These are phyloP conservation scores for Acromyrmex heyeri DNA, from an alignment of 1,140 invertebrate species.

Conservation along the genomic window DNA sequence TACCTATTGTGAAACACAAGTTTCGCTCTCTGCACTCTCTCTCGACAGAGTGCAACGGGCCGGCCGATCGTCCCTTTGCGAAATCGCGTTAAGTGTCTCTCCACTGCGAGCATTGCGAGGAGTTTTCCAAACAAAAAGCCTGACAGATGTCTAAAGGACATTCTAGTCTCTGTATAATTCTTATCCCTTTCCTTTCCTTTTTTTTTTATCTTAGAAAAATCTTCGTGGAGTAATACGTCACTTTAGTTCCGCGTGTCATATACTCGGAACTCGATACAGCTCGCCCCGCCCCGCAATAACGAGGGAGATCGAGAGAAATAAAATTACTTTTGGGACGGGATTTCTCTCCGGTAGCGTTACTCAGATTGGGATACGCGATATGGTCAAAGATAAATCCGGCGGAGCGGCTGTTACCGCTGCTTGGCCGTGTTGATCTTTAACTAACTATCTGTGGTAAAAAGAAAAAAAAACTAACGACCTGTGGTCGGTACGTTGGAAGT, in stretches of 20 bases:
- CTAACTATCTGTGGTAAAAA: too few relatives aligned
- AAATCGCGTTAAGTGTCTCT: constrained; percentile 20
- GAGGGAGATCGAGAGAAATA: constrained; percentile 32
- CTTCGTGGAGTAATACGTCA: not conserved
- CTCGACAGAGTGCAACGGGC: constrained; percentile 40
- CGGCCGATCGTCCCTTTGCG: constrained; percentile 50
- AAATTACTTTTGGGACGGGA: constrained; percentile 22
- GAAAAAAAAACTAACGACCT: constrained; percentile 8
- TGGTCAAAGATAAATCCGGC: constrained; percentile 14
- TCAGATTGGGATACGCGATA: constrained; percentile 15
- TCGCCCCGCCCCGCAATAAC: not conserved
- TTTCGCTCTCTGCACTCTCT: constrained; percentile 20
- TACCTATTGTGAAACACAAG: constrained; percentile 52
- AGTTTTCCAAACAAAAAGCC: not conserved
- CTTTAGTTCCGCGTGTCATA: not conserved
- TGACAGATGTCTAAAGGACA: constrained; percentile 2
- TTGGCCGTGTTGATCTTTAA: too few relatives aligned
- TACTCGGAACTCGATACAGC: constrained; percentile 22
- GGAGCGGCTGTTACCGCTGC: constrained; percentile 1
- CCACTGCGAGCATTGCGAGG: constrained; percentile 44
- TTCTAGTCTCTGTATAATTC: not conserved
- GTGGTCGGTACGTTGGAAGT: not conserved
- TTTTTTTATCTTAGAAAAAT: not conserved
- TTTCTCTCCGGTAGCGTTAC: not conserved
- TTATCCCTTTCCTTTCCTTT: not conserved